These are phyloP conservation scores for Galaxias olidus DNA, from an alignment of 2,797 vertebrate genomes.

Conservation along the genomic window DNA sequence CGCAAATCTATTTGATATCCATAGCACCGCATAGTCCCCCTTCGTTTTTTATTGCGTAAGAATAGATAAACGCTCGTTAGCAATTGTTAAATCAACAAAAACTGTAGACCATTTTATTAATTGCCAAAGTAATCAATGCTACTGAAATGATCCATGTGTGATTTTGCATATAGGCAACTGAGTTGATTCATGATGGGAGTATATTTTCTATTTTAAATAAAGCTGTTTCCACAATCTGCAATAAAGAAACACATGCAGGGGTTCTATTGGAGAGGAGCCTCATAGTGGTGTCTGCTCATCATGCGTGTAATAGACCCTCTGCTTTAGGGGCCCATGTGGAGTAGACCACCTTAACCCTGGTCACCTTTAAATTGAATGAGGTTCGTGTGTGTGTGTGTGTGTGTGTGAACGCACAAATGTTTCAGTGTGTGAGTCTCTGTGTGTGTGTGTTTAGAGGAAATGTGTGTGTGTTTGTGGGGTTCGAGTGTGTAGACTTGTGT, in stretches of 20 bases:
- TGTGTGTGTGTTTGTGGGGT: neutral
- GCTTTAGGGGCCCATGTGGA: conserved; percentile 32
- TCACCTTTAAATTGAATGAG: neutral
- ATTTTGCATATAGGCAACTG: no score
- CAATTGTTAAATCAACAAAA: no score
- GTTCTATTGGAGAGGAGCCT: neutral
- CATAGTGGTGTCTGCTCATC: conserved; percentile 39
- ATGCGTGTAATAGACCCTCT: conserved; percentile 41
- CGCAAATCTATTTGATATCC: no score
- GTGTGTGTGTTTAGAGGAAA: neutral
- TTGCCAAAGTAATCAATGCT: no score
- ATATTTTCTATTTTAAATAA: no score
- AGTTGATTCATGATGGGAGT: no score
- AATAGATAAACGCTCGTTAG: no score
- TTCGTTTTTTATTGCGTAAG: no score
- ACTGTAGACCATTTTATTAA: no score
- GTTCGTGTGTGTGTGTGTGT: neutral
- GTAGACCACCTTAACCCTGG: neutral
- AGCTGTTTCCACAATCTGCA: neutral
- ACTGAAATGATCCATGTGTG: no score
- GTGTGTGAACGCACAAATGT: neutral
- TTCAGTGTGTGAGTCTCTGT: no score
- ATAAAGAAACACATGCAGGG: neutral
- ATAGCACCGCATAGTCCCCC: no score
- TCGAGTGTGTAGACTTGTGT: neutral